Evolutionary conservation across 2,113 vertebrate genomes (phyloP).

Genomic region (Typhlomys cinereus): DNA sequence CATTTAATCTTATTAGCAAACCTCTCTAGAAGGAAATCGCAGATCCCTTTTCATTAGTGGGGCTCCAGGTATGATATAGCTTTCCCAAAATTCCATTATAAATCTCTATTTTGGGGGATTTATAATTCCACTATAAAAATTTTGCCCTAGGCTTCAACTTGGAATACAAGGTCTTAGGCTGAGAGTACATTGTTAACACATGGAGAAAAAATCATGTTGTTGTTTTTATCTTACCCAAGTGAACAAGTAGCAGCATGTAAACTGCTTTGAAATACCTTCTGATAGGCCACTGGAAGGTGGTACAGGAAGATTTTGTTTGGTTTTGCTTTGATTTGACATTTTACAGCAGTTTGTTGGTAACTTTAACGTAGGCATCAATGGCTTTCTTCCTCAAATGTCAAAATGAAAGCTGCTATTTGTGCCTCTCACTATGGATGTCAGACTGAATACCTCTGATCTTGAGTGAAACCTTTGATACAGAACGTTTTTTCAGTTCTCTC

Average conservation of each 20-base stretch:
- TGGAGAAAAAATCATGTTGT: conserved; percentile 65
- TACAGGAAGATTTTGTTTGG: neutral
- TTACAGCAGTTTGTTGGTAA: conserved; percentile 48
- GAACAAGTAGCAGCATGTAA: conserved; percentile 43
- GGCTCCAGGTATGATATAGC: conserved; percentile 66
- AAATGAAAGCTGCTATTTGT: neutral
- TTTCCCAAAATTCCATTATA: conserved; percentile 83
- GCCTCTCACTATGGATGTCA: neutral
- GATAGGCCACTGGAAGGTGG: neutral
- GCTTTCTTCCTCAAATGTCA: neutral
- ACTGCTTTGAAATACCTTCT: conserved; percentile 61
- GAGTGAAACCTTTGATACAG: neutral
- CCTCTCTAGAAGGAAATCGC: conserved; percentile 52
- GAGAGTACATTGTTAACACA: conserved; percentile 79
- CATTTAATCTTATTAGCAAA: conserved; percentile 67
- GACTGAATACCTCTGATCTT: neutral
- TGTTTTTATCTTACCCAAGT: conserved; percentile 73
- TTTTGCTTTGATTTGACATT: conserved; percentile 13
- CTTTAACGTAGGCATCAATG: conserved; percentile 36
- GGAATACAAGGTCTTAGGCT: conserved; percentile 73
- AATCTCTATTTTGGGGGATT: conserved; percentile 80
- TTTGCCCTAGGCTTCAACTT: conserved; percentile 78
- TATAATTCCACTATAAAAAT: conserved; percentile 83
- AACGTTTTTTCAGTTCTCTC: neutral
- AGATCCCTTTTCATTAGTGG: conserved; percentile 66